Evolutionary conservation across 2,113 vertebrate species (phyloP).

Genomic region (Callorhinus ursinus): DNA sequence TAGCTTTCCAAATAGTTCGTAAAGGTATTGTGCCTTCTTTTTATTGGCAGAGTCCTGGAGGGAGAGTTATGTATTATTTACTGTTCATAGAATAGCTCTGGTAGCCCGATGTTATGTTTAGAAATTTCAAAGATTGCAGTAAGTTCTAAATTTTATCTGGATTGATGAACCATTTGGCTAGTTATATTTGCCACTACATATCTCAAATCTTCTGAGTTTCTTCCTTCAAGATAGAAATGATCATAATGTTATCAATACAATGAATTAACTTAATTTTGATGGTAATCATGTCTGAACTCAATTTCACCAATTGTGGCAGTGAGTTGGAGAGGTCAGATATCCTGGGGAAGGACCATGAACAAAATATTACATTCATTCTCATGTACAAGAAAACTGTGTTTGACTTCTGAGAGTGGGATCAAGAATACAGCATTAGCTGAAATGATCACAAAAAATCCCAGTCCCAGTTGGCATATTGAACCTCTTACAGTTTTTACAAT

Average conservation of each 20-base stretch:
- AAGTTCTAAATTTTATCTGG: not conserved
- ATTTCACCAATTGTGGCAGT: not conserved
- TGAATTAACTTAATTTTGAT: not conserved
- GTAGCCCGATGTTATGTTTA: not conserved
- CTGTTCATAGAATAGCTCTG: not conserved
- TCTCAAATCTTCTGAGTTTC: not conserved
- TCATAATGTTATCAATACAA: not conserved
- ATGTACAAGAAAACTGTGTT: not conserved
- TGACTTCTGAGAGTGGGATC: not conserved
- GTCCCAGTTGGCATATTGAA: not conserved
- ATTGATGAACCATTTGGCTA: not conserved
- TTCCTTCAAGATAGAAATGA: not conserved
- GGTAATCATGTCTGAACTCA: not conserved
- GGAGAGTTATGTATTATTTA: not conserved
- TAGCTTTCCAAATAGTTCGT: not conserved
- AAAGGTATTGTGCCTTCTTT: not conserved
- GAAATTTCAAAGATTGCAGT: not conserved
- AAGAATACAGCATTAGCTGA: not conserved
- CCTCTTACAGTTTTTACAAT: not conserved
- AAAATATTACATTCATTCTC: not conserved
- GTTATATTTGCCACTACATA: not conserved
- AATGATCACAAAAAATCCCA: not conserved
- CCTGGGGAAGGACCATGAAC: not conserved
- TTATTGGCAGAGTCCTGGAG: not conserved
- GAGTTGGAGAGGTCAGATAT: not conserved